Evolutionary conservation across 2,113 vertebrate species (phyloP).

Genomic region (Parus major): DNA sequence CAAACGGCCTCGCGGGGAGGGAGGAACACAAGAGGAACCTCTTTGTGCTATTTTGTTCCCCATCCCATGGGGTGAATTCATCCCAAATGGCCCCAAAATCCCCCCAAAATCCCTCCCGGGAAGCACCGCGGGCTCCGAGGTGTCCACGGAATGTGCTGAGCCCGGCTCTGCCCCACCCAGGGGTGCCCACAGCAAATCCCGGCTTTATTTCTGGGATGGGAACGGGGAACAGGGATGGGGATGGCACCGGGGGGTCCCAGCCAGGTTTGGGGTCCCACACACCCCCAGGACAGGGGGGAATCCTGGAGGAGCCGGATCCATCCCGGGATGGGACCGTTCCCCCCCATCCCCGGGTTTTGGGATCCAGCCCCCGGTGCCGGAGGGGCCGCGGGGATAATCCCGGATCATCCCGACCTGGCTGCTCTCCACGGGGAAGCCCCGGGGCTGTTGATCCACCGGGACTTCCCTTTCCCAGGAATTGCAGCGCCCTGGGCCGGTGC

Average conservation of each 20-base stretch:
- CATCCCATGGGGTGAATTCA: rapidly evolving
- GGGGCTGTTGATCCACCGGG: neutral
- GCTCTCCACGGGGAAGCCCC: neutral
- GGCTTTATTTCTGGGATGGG: neutral
- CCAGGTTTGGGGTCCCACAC: neutral
- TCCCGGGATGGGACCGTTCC: rapidly evolving
- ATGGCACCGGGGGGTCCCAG: neutral
- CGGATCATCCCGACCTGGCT: neutral
- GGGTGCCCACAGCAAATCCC: no score
- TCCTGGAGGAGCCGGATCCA: neutral
- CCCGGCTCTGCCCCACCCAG: no score
- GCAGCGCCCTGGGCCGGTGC: neutral
- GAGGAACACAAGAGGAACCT: neutral
- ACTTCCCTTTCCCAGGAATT: neutral
- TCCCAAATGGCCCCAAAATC: neutral
- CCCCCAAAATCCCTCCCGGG: neutral
- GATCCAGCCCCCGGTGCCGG: neutral
- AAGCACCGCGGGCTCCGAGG: neutral
- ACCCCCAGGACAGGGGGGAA: neutral
- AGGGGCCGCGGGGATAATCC: neutral
- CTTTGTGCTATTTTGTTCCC: neutral
- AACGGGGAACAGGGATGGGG: rapidly evolving
- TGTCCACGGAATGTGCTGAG: neutral
- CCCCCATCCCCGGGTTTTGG: neutral
- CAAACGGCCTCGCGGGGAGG: neutral